These are phyloP conservation scores for Schizaphis graminum DNA, from an alignment of 2,888 invertebrate species.

Conservation along the genomic window DNA sequence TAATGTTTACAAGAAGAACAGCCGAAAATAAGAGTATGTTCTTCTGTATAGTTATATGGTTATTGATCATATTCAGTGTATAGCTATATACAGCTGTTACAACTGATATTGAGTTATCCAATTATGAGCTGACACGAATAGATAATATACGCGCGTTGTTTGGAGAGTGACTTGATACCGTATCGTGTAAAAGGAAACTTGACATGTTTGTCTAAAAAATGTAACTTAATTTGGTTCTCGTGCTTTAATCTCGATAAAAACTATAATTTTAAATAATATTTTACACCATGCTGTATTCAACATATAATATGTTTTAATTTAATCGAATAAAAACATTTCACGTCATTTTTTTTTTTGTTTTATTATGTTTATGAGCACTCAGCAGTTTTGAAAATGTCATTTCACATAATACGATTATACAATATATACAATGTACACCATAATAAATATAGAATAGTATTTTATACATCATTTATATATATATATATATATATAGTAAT, in stretches of 20 bases:
- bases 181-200: neutral
- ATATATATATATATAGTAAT: neutral
- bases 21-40: neutral
- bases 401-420: neutral
- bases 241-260: neutral
- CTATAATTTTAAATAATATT: neutral
- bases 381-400: neutral
- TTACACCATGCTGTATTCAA: neutral
- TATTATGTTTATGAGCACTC: neutral
- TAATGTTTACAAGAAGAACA: neutral
- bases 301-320: neutral
- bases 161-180: neutral
- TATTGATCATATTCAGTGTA: neutral
- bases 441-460: conserved; percentile 1
- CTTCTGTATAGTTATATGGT: neutral
- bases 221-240: neutral
- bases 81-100: neutral
- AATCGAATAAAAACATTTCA: neutral
- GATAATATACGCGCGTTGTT: neutral
- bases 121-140: neutral
- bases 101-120: neutral
- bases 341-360: neutral
- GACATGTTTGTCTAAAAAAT: neutral
- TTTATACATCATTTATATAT: neutral
- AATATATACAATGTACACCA: neutral